Percentiles rank a stretch among this genome's conserved stretches.
Evolutionary conservation across 2,797 vertebrate species (phyloP).

Genomic region (Galaxias olidus): DNA sequence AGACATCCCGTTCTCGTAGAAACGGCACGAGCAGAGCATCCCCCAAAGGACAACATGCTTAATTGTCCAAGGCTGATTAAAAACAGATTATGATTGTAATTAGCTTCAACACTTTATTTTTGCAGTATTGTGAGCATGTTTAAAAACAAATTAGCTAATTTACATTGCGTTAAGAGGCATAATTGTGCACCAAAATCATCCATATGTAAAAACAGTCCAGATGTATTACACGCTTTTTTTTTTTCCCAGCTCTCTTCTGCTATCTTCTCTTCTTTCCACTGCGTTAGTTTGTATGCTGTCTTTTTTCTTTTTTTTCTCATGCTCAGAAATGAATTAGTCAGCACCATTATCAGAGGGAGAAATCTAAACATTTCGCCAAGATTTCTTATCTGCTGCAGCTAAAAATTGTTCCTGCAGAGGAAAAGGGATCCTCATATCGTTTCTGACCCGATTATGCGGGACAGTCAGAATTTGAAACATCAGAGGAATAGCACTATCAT

Average conservation of each 20-base stretch:
- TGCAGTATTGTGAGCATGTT: conserved; percentile 28
- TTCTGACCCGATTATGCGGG: conserved; percentile 27
- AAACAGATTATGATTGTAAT: conserved; percentile 29
- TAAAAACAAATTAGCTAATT: conserved; percentile 8
- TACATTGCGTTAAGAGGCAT: conserved; percentile 33
- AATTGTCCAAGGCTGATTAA: conserved; percentile 15
- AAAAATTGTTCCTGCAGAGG: conserved; percentile 9
- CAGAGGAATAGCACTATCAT: neutral
- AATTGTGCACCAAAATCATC: neutral
- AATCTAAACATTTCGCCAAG: conserved; percentile 7
- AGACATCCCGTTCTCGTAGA: conserved; percentile 34
- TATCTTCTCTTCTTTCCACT: conserved; percentile 33
- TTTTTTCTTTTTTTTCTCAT: conserved; percentile 14
- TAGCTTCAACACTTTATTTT: conserved; percentile 11
- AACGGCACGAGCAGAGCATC: conserved; percentile 34
- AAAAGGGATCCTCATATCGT: conserved; percentile 19
- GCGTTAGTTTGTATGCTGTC: conserved; percentile 14
- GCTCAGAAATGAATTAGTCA: conserved; percentile 30
- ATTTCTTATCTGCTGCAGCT: conserved; percentile 16
- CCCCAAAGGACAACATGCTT: conserved; percentile 25
- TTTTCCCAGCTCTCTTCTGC: conserved; percentile 3
- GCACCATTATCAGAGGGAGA: conserved; percentile 15
- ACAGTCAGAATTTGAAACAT: conserved; percentile 5
- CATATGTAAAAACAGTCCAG: conserved; percentile 10
- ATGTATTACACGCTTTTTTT: neutral